These are phyloP conservation scores for Thera britannica DNA, from an alignment of 2,888 invertebrate species.

Conservation along the genomic window DNA sequence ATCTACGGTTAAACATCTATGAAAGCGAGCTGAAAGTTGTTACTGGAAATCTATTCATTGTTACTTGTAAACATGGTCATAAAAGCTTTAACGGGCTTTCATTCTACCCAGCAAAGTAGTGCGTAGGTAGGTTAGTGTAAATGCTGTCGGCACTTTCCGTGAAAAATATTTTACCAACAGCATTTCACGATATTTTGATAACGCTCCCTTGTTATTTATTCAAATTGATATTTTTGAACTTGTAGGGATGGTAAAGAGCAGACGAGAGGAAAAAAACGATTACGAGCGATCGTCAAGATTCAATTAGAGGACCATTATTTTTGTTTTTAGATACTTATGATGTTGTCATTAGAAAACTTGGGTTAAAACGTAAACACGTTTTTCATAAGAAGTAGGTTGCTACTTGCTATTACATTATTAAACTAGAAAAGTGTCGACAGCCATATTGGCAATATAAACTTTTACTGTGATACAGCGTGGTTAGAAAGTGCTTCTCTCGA, in stretches of 20 bases:
- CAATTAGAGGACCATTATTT: conserved; percentile 36
- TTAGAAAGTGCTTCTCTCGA: no score
- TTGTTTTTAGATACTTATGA: conserved; percentile 14
- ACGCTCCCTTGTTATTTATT: conserved; percentile 26
- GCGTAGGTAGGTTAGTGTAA: conserved; percentile 1
- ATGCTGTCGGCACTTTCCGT: conserved; percentile 12
- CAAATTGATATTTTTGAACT: conserved; percentile 22
- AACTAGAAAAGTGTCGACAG: no score
- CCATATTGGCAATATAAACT: no score
- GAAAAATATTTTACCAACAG: conserved; percentile 7
- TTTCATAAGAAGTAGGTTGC: background rate
- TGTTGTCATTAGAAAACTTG: background rate
- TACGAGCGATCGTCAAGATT: conserved; percentile 40
- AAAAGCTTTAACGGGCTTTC: conserved; percentile 29
- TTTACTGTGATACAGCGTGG: no score
- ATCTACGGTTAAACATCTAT: conserved; percentile 12
- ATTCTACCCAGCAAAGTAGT: conserved; percentile 23
- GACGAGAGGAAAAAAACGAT: conserved; percentile 22
- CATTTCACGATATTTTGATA: conserved; percentile 26
- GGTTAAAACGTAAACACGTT: background rate
- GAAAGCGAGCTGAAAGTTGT: conserved; percentile 7
- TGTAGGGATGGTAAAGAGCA: conserved; percentile 11
- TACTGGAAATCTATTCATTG: conserved; percentile 29
- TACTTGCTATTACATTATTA: background rate
- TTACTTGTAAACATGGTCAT: conserved; percentile 38